phyloP scores from a whole-genome alignment of 2,888 invertebrate genomes.

The Scelioninae gen. 2 region DNA sequence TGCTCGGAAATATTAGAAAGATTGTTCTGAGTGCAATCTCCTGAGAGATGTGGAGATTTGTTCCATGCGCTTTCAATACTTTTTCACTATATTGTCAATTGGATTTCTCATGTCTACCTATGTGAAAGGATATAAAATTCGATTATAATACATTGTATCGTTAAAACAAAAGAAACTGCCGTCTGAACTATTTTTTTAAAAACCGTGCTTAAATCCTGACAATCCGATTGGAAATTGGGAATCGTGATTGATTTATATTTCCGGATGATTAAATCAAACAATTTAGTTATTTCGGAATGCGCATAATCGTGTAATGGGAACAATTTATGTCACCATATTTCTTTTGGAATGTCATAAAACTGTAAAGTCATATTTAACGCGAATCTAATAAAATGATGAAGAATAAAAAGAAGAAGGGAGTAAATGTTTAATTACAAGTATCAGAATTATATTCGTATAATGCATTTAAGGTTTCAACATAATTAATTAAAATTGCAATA shows the following conservation, averaged over 20 bases:
- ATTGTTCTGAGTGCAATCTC: slow-evolving; percentile 50
- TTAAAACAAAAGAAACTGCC: slow-evolving; percentile 21
- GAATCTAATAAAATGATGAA: too few relatives aligned
- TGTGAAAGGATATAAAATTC: slow-evolving; percentile 51
- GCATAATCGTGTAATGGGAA: too few relatives aligned
- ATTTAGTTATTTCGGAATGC: too few relatives aligned
- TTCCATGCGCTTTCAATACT: slow-evolving; percentile 52
- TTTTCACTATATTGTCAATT: slow-evolving; percentile 47
- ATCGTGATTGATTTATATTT: slow-evolving; percentile 13
- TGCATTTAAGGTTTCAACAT: too few relatives aligned
- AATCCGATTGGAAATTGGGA: slow-evolving; percentile 24
- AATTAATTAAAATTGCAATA: too few relatives aligned
- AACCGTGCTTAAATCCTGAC: slow-evolving; percentile 16
- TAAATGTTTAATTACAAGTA: too few relatives aligned
- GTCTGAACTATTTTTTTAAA: slow-evolving; percentile 38
- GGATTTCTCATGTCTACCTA: slow-evolving; percentile 51
- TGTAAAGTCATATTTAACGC: too few relatives aligned
- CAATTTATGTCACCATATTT: too few relatives aligned
- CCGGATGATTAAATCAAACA: slow-evolving; percentile 8
- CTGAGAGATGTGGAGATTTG: slow-evolving; percentile 53
- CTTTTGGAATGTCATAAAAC: too few relatives aligned
- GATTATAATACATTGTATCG: slow-evolving; percentile 48
- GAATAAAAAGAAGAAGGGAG: too few relatives aligned
- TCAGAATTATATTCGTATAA: too few relatives aligned
- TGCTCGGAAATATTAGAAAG: slow-evolving; percentile 52